Base-by-base conservation (phyloP, 1,140 invertebrate species). In the Oreohelix idahoensis region DNA sequence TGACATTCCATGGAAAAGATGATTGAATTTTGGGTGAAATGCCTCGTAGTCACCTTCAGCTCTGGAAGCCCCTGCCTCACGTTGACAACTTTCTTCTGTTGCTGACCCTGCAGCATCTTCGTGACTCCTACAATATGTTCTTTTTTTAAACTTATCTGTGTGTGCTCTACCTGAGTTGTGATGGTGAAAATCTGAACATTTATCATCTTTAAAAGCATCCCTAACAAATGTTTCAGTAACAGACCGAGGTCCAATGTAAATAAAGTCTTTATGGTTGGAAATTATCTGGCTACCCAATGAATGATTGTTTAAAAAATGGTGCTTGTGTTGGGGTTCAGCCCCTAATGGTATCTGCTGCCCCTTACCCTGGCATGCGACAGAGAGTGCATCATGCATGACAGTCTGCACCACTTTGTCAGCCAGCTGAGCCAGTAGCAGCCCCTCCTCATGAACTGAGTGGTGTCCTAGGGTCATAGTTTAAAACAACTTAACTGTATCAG, bases 401-500 rank as follows among this genome's bases (percentile, higher is more conserved):
- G 84, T 74, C 77, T 70, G 81, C 35, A 83, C 77, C 39, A 83
- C 77, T 32, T 35, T 80, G 71, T 80, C 81, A 39, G 81, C 81
- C 77, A 85, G 78, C 69, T 70, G 51, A 1, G 39, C 70, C 53
- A 85, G 81, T 36, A 85, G 81, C 51, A 69, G 36, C 42, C 66
- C 63, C 23, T 85, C 81, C 69, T 76, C 74, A 32, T 70, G 58
- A n/a, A 71, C 8, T 17, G 39, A 1, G 23, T 58, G 66, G 69
- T 63, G 42, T 35, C 66, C 79, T 80, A 71, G 38, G 32, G 39
- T 70, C 63, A 66, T 17, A 66, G 63, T 66, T 66, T 66, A 66
- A 26, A 66, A 66, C n/a, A 66, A 11, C 63, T 66, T 29, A 32
- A 66, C 63, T 23, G 32, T 32, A n/a, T 8, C 63, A 66, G n/a